Percentiles rank a stretch among this genome's conserved stretches.
These are phyloP conservation scores for Sarcophaga carnaria DNA, from an alignment of 2,888 invertebrate genomes.

Conservation along the genomic window DNA sequence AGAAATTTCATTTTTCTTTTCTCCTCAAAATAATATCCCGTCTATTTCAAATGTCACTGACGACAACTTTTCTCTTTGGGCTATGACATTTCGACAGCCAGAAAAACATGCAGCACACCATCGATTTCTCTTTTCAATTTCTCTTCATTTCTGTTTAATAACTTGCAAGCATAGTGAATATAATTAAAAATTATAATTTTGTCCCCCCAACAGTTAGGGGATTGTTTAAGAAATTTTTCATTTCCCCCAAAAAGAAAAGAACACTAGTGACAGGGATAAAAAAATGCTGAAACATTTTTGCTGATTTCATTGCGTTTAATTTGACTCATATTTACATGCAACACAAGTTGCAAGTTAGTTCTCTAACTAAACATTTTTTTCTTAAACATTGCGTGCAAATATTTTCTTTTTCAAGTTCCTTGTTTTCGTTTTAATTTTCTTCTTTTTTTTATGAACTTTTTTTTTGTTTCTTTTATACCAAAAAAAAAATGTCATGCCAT, in stretches of 20 bases:
- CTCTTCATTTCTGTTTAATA: not conserved
- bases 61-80: not conserved
- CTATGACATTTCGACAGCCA: conserved; percentile 7
- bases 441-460: not conserved
- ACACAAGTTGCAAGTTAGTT: conserved; percentile 13
- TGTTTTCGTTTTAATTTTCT: conserved; percentile 1
- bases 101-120: not conserved
- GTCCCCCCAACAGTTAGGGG: not conserved
- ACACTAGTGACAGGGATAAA: not conserved
- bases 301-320: conserved; percentile 63
- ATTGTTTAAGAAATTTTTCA: not conserved
- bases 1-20: not conserved
- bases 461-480: conserved; percentile 37
- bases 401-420: conserved; percentile 40
- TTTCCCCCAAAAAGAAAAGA: not conserved
- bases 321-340: conserved; percentile 57
- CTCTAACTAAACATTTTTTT: conserved; percentile 29
- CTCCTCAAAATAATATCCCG: no score
- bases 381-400: conserved; percentile 61
- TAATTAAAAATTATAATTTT: not conserved
- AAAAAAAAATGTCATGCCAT: conserved; percentile 66
- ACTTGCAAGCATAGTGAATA: not conserved
- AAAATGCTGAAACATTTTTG: conserved; percentile 21
- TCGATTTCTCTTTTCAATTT: not conserved
- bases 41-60: not conserved